Evolutionary conservation across 1,140 invertebrate genomes (phyloP).

Genomic region (Drosophila nikananu): DNA sequence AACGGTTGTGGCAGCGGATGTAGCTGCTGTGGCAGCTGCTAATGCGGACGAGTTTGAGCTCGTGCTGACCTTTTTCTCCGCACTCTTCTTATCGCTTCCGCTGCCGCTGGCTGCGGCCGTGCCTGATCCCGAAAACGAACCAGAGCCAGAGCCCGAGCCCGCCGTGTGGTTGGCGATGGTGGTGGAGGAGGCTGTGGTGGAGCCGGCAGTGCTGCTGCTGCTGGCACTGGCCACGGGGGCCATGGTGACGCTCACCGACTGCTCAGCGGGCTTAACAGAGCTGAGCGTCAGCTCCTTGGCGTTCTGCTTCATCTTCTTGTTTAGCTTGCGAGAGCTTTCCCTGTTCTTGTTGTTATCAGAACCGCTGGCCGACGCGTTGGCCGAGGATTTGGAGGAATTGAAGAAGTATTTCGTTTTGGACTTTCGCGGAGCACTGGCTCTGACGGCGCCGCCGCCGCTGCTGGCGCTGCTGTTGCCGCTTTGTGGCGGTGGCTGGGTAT

Average conservation of each 20-base stretch:
- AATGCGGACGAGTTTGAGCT: conserved; percentile 19
- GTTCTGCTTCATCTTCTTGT: conserved; percentile 79
- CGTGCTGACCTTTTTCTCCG: conserved; percentile 43
- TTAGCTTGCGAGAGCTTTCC: conserved; percentile 68
- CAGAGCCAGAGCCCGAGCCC: conserved; percentile 33
- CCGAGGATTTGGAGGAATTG: conserved; percentile 73
- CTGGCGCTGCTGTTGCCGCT: conserved; percentile 77
- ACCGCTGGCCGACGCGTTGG: conserved; percentile 76
- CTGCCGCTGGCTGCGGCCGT: conserved; percentile 11
- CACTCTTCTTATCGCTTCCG: conserved; percentile 31
- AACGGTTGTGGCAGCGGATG: conserved; percentile 10
- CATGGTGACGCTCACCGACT: conserved; percentile 50
- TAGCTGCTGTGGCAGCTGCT: conserved; percentile 4
- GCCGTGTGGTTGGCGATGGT: conserved; percentile 27
- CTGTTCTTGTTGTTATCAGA: conserved; percentile 73
- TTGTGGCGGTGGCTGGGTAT: conserved; percentile 46
- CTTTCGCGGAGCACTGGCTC: conserved; percentile 57
- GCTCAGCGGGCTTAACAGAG: conserved; percentile 74
- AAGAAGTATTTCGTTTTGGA: conserved; percentile 80
- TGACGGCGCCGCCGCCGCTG: conserved; percentile 61
- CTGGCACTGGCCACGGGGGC: conserved; percentile 7
- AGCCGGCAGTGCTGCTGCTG: conserved; percentile 27
- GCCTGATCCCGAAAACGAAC: conserved; percentile 30
- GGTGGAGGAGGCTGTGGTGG: conserved; percentile 21
- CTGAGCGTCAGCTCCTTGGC: conserved; percentile 80